Base-by-base conservation (phyloP, 2,888 invertebrate genomes). In the Julus scanicus region DNA sequence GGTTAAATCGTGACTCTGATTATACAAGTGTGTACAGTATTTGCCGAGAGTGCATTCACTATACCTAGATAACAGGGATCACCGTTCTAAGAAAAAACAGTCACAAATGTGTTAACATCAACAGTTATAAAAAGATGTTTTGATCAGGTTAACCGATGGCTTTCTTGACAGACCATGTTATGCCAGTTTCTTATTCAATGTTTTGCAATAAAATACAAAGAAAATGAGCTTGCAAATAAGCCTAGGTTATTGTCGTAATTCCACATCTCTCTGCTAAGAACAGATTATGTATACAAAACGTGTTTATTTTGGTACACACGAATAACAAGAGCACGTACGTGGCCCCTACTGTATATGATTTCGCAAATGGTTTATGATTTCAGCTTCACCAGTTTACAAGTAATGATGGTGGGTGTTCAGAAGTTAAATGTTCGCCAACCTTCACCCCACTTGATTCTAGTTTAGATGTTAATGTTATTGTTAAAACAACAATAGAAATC, bases 51-150 rank as follows among this genome's bases (percentile, higher is more conserved):
- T 71, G 71, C 71, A 71, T 71, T 71, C 29, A 20, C 71, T 29
- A 29, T n/a, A 71, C n/a, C n/a, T n/a, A n/a, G 71, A 71, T 71
- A 71, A 71, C n/a, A 71, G 71, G 71, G 71, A 71, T 71, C 71
- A 71, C 71, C 71, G 71, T 71, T 29, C 71, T 71, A 71, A 71
- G 71, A 71, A 71, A 71, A 71, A n/a, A n/a, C 29, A 11, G 20
- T 71, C 8, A 29, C 71, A 8, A 57, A 17, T 57, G 57, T n/a
- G 15, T n/a, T 15, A 57, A 29, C 20, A 29, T 29, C 20, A 71
- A 29, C 63, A 63, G 63, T 57, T 57, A 57, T 3, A 63, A 49
- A 63, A 63, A 63, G n/a, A 63, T 20, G 63, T 63, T 57, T 15
- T 4, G 15, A 57, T 57, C 3, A n/a, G n/a, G 15, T 57, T 17